A percentile compares a stretch with the other conserved stretches of the same genome.
These are phyloP conservation scores for Aptenodytes forsteri DNA, from an alignment of 2,113 vertebrate species.

Conservation along the genomic window DNA sequence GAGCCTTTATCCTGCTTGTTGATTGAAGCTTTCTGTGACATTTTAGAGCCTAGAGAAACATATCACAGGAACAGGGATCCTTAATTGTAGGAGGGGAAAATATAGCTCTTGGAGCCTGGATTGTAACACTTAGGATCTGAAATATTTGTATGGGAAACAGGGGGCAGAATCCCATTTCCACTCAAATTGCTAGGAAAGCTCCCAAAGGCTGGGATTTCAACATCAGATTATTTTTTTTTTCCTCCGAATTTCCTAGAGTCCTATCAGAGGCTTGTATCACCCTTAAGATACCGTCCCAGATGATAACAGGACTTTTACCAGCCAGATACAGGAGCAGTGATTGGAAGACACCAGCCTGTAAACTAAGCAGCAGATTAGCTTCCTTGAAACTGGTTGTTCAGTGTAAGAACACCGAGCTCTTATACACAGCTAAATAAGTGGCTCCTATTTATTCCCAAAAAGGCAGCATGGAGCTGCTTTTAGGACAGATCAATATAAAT, in stretches of 20 bases:
- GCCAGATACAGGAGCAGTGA: neutral
- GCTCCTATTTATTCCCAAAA: neutral
- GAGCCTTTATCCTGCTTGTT: constrained; percentile 50
- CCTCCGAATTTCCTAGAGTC: neutral
- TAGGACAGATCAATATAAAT: neutral
- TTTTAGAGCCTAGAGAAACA: neutral
- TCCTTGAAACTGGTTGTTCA: neutral
- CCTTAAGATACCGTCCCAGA: constrained; percentile 3
- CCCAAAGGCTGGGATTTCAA: neutral
- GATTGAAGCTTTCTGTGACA: neutral
- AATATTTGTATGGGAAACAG: neutral
- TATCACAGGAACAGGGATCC: neutral
- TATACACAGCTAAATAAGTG: neutral
- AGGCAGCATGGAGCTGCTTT: neutral
- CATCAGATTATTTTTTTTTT: neutral
- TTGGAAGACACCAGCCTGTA: neutral
- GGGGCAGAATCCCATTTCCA: neutral
- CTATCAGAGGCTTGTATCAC: neutral
- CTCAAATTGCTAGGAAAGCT: neutral
- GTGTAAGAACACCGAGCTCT: neutral
- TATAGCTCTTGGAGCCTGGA: neutral
- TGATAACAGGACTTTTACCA: neutral
- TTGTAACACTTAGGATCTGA: neutral
- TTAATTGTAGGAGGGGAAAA: neutral
- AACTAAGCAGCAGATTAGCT: constrained; percentile 29